Conservation (phyloP, 2,888 invertebrate species). For the Muschampia plurimacula region DNA sequence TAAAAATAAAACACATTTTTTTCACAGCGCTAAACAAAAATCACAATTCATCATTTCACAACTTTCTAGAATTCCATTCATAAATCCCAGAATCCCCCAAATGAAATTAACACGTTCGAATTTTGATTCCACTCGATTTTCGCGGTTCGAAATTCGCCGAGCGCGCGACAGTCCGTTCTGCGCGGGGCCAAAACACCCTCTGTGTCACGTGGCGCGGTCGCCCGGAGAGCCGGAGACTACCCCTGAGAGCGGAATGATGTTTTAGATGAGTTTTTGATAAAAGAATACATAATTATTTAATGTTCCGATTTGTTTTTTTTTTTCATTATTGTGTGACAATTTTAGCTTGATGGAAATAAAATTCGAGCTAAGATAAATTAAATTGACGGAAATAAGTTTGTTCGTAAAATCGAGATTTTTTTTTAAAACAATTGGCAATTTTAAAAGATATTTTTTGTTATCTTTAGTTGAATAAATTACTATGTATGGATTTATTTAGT, state of each 20-base stretch:
- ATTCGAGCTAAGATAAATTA: too few relatives aligned
- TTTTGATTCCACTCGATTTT: conserved; percentile 48
- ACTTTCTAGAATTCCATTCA: neutral
- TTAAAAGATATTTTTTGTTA: too few relatives aligned
- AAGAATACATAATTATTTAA: neutral
- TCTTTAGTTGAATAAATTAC: too few relatives aligned
- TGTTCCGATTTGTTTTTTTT: too few relatives aligned
- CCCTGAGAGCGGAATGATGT: conserved; percentile 47
- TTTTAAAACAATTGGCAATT: too few relatives aligned
- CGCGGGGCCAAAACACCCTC: conserved; percentile 74
- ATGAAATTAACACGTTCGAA: neutral
- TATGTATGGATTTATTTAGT: too few relatives aligned
- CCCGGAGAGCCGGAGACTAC: conserved; percentile 51
- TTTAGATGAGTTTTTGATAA: conserved; percentile 20
- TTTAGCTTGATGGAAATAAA: too few relatives aligned
- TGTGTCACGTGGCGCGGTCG: conserved; percentile 71
- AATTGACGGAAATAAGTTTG: too few relatives aligned
- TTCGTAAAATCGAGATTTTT: too few relatives aligned
- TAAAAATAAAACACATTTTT: neutral
- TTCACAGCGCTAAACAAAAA: neutral
- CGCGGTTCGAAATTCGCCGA: conserved; percentile 36
- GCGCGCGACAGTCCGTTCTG: conserved; percentile 66
- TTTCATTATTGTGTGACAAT: too few relatives aligned
- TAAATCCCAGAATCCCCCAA: neutral
- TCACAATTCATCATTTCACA: neutral